Evolutionary conservation across 23 tunicate genomes (phyloP).

Genomic region (Phallusia fumigata): DNA sequence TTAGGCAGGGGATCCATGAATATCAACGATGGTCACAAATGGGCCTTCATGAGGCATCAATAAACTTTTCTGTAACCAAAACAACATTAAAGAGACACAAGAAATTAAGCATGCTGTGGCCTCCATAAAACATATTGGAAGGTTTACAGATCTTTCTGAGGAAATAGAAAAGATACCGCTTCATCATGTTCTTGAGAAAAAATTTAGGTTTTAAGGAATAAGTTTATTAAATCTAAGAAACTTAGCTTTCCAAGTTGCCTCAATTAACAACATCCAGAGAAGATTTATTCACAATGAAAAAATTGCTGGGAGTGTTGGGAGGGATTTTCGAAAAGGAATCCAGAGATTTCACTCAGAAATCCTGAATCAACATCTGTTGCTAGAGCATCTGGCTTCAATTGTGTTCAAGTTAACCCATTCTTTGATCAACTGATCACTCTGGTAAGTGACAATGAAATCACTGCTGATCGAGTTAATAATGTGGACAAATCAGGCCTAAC

Average conservation of each 20-base stretch:
- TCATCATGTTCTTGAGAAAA: constrained; percentile 5
- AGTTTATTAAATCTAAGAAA: too few species aligned
- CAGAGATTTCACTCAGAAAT: constrained; percentile 19
- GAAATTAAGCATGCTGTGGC: constrained; percentile 13
- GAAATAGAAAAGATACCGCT: too few species aligned
- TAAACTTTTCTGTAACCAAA: constrained; percentile 18
- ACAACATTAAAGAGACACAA: constrained; percentile 17
- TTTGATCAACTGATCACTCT: neutral
- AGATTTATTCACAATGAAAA: constrained; percentile 18
- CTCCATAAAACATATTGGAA: constrained; percentile 10
- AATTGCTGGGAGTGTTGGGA: constrained; percentile 36
- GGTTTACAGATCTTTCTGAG: constrained; percentile 22
- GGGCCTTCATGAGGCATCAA: constrained; percentile 8
- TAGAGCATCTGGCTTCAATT: constrained; percentile 34
- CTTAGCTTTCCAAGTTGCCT: constrained; percentile 25
- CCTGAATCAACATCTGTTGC: constrained; percentile 27
- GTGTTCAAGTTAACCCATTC: constrained; percentile 8
- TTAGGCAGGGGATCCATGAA: too few species aligned
- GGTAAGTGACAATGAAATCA: neutral
- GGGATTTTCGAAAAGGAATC: constrained; percentile 18
- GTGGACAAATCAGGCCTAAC: neutral
- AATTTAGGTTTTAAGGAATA: constrained; percentile 38
- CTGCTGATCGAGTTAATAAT: constrained; percentile 13
- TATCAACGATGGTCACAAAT: too few species aligned
- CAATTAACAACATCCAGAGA: constrained; percentile 2